phyloP scores from a whole-genome alignment of 2,888 invertebrate species.

The Microdon myrmicae region DNA sequence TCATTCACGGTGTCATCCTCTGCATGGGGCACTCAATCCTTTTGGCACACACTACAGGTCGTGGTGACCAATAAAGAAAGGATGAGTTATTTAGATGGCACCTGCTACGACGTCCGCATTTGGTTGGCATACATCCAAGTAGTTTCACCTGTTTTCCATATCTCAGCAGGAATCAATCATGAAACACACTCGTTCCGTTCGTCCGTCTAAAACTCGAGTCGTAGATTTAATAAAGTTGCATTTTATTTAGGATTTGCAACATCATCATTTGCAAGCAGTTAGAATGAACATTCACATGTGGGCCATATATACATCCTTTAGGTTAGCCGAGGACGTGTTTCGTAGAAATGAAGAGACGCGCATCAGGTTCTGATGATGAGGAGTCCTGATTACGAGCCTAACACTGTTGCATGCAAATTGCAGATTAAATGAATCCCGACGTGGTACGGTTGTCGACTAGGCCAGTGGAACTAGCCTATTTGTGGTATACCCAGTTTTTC shows the following conservation, averaged over 20 bases:
- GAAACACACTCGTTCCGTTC: background rate
- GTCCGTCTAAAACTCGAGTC: conserved; percentile 9
- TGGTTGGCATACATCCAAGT: conserved; percentile 8
- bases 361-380: conserved; percentile 25
- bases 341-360: conserved; percentile 11
- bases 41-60: no score
- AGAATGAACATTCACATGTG: conserved; percentile 11
- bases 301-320: conserved; percentile 1
- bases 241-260: conserved; percentile 20
- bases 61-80: no score
- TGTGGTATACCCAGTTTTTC: conserved; percentile 21
- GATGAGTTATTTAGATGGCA: no score
- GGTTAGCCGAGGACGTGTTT: conserved; percentile 9
- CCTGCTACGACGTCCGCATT: no score
- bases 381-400: conserved; percentile 39
- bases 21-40: no score
- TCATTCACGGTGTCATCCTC: no score
- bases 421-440: conserved; percentile 38
- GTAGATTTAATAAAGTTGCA: conserved; percentile 30
- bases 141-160: background rate
- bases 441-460: conserved; percentile 1
- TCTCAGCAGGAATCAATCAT: conserved; percentile 6
- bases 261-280: conserved; percentile 31
- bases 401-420: conserved; percentile 45
- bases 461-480: conserved; percentile 13